phyloP scores from a whole-genome alignment of 1,140 invertebrate species.

The Bicyclus anynana region DNA sequence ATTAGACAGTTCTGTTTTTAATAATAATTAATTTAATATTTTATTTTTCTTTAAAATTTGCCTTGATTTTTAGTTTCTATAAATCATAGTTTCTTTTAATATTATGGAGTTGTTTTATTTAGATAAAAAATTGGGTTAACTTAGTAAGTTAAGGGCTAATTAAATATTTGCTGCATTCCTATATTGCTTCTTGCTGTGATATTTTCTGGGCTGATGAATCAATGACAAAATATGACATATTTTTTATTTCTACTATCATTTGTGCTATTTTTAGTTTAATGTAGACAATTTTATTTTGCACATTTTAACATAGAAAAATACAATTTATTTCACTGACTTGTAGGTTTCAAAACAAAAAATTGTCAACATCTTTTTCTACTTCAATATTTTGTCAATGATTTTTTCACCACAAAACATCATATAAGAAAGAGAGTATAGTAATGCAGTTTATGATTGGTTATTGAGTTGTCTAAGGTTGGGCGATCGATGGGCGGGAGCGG shows the following conservation, averaged over 20 bases:
- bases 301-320: too few relatives aligned
- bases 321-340: too few relatives aligned
- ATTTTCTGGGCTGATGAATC: constrained; percentile 7
- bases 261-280: background rate
- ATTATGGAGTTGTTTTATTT: constrained; percentile 23
- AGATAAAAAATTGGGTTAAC: constrained; percentile 31
- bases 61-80: constrained; percentile 15
- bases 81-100: constrained; percentile 31
- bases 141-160: constrained; percentile 38
- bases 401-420: constrained; percentile 13
- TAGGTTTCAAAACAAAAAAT: background rate
- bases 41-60: background rate
- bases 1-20: too few relatives aligned
- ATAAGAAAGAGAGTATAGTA: constrained; percentile 28
- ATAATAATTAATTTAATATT: too few relatives aligned
- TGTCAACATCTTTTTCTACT: too few relatives aligned
- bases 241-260: constrained; percentile 6
- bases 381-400: constrained; percentile 21
- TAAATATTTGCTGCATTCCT: constrained; percentile 35
- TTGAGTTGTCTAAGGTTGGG: constrained; percentile 67
- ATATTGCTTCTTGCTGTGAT: constrained; percentile 27
- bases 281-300: background rate
- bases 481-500: constrained; percentile 43
- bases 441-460: constrained; percentile 54
- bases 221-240: constrained; percentile 20